Evolutionary conservation across 2,113 vertebrate genomes (phyloP).

Genomic region (Leptobrachium ailaonicum): DNA sequence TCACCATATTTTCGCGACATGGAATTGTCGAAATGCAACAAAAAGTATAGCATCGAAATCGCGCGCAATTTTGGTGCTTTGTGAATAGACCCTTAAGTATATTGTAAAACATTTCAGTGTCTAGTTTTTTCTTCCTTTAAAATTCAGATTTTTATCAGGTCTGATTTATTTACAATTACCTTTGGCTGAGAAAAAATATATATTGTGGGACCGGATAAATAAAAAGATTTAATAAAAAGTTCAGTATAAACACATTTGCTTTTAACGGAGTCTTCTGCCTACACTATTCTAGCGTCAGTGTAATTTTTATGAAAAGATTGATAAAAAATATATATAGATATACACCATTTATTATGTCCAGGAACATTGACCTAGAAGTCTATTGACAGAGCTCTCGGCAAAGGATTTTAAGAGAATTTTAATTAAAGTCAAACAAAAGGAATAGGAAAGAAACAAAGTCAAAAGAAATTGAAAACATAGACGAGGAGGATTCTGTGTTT

Average conservation of each 20-base stretch:
- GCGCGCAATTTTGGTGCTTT: too few relatives aligned
- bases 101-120: too few relatives aligned
- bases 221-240: not conserved
- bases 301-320: not conserved
- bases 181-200: conserved; percentile 14
- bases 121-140: too few relatives aligned
- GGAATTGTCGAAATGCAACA: too few relatives aligned
- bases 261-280: conserved; percentile 21
- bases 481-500: conserved; percentile 23
- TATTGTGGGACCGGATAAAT: conserved; percentile 10
- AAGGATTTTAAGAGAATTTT: conserved; percentile 23
- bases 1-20: too few relatives aligned
- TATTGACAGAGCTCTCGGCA: conserved; percentile 5
- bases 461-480: too few relatives aligned
- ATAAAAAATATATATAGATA: not conserved
- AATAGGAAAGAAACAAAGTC: not conserved
- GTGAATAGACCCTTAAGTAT: too few relatives aligned
- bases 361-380: conserved; percentile 5
- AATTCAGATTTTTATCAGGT: too few relatives aligned
- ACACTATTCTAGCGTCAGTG: conserved; percentile 27
- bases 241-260: conserved; percentile 3
- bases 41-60: too few relatives aligned
- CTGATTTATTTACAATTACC: conserved; percentile 3
- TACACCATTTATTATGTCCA: conserved; percentile 7
- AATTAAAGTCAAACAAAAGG: conserved; percentile 5